These are phyloP conservation scores for Saimiri boliviensis DNA, from an alignment of 2,113 vertebrate species.

Conservation along the genomic window DNA sequence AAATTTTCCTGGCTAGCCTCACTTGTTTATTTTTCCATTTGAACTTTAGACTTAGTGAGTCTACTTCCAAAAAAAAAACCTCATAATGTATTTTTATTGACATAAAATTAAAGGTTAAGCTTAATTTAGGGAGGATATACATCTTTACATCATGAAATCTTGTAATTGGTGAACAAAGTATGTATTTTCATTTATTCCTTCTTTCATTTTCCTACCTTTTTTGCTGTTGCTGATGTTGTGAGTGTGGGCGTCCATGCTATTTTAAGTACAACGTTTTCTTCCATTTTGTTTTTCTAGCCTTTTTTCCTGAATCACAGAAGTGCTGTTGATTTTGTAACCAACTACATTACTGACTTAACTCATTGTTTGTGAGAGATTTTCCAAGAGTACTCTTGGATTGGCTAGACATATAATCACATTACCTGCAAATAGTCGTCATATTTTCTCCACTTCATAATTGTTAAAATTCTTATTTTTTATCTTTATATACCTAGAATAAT, in stretches of 20 bases:
- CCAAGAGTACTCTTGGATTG: neutral
- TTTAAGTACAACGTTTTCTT: constrained; percentile 3
- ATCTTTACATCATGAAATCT: neutral
- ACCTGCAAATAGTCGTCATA: neutral
- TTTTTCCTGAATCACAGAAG: neutral
- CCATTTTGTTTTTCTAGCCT: neutral
- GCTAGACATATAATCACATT: neutral
- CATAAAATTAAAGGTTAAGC: constrained; percentile 24
- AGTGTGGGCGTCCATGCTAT: neutral
- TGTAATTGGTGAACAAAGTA: neutral
- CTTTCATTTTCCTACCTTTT: neutral
- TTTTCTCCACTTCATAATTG: neutral
- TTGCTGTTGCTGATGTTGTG: neutral
- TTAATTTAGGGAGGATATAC: neutral
- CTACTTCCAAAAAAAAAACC: constrained; percentile 22
- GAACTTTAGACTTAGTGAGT: constrained; percentile 58
- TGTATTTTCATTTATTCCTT: constrained; percentile 17
- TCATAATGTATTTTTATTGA: neutral
- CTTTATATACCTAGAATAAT: neutral
- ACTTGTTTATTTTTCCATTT: constrained; percentile 63
- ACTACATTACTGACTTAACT: neutral
- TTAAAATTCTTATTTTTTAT: neutral
- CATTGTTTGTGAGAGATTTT: neutral
- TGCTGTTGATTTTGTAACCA: neutral
- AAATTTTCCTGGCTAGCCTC: constrained; percentile 53